Percentiles rank a stretch among this genome's conserved stretches.
phyloP scores from a whole-genome alignment of 2,797 vertebrate genomes.

The Cottoperca gobio region DNA sequence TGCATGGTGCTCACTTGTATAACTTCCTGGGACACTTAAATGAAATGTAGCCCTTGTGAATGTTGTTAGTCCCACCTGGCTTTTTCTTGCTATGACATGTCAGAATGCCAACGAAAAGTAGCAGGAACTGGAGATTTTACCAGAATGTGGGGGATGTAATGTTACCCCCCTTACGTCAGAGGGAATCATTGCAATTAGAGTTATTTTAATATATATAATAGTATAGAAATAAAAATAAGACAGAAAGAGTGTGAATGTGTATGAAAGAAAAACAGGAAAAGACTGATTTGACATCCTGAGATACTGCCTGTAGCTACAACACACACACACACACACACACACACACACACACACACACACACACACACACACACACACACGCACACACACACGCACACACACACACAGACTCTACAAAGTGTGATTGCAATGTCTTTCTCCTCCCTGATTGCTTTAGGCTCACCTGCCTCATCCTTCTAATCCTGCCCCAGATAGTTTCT shows the following conservation, averaged over 20 bases:
- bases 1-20: background rate
- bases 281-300: background rate
- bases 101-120: conserved; percentile 3
- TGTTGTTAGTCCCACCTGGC: conserved; percentile 17
- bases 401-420: background rate
- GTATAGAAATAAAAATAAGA: background rate
- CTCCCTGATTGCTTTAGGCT: conserved; percentile 5
- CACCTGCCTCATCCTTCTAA: conserved; percentile 16
- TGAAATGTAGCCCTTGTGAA: conserved; percentile 1
- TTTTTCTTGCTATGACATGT: conserved; percentile 25
- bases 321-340: too few relatives aligned
- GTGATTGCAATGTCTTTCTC: conserved; percentile 38
- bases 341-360: background rate
- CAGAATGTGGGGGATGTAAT: background rate
- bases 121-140: background rate
- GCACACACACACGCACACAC: too few relatives aligned
- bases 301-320: conserved; percentile 15
- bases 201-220: background rate
- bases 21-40: conserved; percentile 21
- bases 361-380: conserved; percentile 16
- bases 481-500: conserved; percentile 19
- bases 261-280: background rate
- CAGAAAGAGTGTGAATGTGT: conserved; percentile 4
- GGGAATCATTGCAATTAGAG: background rate
- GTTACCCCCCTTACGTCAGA: conserved; percentile 9